phyloP scores from a whole-genome alignment of 1,140 invertebrate species.

The Scaptodrosophila lebanonensis region DNA sequence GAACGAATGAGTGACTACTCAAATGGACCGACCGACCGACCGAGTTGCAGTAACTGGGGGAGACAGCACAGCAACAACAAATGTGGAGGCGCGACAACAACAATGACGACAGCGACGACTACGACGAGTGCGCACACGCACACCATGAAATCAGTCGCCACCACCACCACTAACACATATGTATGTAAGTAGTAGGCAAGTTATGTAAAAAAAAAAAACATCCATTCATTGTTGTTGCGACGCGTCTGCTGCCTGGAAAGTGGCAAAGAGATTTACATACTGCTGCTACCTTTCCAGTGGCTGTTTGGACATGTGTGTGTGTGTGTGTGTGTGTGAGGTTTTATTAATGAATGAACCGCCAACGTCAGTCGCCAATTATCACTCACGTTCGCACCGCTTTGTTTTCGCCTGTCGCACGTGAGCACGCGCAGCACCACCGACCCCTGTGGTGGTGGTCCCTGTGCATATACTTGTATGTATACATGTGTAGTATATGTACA shows the following conservation, averaged over 20 bases:
- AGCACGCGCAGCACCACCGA: conserved; percentile 5
- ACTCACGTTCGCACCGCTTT: not conserved
- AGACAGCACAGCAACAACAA: conserved; percentile 30
- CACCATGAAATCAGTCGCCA: conserved; percentile 20
- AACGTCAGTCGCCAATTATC: conserved; percentile 39
- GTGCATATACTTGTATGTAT: not conserved
- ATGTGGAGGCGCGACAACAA: conserved; percentile 67
- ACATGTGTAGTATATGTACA: not conserved
- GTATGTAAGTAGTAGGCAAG: conserved; percentile 1
- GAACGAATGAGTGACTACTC: conserved; percentile 70
- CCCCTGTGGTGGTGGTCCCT: not conserved
- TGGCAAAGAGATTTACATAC: conserved; percentile 26
- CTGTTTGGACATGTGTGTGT: conserved; percentile 13
- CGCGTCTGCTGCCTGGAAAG: too few relatives aligned
- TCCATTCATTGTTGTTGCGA: too few relatives aligned
- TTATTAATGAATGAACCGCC: conserved; percentile 72
- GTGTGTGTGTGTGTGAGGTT: conserved; percentile 37
- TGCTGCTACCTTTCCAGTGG: conserved; percentile 63
- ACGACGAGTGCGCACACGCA: conserved; percentile 68
- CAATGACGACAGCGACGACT: too few relatives aligned
- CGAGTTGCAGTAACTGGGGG: conserved; percentile 55
- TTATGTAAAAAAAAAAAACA: conserved; percentile 37
- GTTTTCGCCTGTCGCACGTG: conserved; percentile 5
- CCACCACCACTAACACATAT: conserved; percentile 12
- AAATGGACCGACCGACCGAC: conserved; percentile 64